A percentile compares a stretch with the other conserved stretches of the same genome.
These are phyloP conservation scores for Drosophila ananassae DNA, from an alignment of 1,140 invertebrate genomes.

Conservation along the genomic window DNA sequence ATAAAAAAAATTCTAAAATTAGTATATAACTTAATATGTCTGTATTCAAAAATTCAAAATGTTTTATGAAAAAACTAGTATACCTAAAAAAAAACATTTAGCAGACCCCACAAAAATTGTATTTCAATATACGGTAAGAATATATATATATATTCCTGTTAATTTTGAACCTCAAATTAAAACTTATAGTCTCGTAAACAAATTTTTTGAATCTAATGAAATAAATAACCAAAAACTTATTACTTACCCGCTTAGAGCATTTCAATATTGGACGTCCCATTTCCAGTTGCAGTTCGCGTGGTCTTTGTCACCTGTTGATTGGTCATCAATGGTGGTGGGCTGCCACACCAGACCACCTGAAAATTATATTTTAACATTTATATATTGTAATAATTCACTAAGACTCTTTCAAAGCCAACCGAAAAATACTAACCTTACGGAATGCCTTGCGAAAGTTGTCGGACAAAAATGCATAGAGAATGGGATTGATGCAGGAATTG, in stretches of 20 bases:
- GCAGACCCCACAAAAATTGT: no score
- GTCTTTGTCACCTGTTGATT: conserved; percentile 79
- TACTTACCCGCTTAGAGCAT: conserved; percentile 72
- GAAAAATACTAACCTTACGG: conserved; percentile 85
- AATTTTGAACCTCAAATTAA: no score
- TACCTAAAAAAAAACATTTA: no score
- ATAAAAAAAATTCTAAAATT: no score
- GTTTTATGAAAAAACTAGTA: no score
- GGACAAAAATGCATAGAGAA: conserved; percentile 96
- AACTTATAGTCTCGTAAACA: no score
- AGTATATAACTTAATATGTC: no score
- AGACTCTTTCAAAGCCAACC: no score
- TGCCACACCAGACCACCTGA: conserved; percentile 81
- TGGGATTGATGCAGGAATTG: conserved; percentile 97
- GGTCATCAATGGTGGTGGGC: conserved; percentile 70
- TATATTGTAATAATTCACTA: neutral
- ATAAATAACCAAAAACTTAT: no score
- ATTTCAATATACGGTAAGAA: no score
- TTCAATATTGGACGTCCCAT: conserved; percentile 81
- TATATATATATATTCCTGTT: no score
- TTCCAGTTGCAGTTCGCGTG: conserved; percentile 79
- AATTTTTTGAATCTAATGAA: neutral
- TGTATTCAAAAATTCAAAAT: no score
- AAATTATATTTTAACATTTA: neutral
- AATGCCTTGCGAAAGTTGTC: conserved; percentile 94